phyloP scores from a whole-genome alignment of 2,113 vertebrate species.

The Protobothrops flavoviridis region DNA sequence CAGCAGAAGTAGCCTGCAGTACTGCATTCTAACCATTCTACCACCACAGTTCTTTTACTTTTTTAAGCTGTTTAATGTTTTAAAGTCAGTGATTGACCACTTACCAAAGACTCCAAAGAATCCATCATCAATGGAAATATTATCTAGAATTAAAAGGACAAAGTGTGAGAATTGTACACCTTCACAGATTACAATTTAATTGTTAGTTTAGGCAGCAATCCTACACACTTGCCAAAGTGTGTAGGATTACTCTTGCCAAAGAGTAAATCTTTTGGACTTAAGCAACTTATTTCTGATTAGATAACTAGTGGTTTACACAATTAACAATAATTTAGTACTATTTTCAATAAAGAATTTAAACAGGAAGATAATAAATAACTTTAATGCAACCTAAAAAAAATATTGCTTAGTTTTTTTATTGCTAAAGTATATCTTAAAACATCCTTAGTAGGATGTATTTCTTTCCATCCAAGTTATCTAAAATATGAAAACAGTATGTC shows the following conservation, averaged over 20 bases:
- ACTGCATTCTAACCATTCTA: too few species aligned
- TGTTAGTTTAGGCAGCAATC: slow-evolving; percentile 33
- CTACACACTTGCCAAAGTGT: not conserved
- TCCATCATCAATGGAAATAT: slow-evolving; percentile 80
- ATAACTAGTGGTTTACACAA: not conserved
- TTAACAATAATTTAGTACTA: slow-evolving; percentile 24
- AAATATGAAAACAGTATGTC: slow-evolving; percentile 23
- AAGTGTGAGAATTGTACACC: slow-evolving; percentile 55
- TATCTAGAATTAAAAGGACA: slow-evolving; percentile 77
- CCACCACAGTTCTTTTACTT: too few species aligned
- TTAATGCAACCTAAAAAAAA: slow-evolving; percentile 55
- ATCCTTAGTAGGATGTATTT: not conserved
- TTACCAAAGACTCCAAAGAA: slow-evolving; percentile 91
- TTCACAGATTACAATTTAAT: slow-evolving; percentile 25
- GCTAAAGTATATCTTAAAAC: slow-evolving; percentile 13
- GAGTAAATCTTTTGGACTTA: not conserved
- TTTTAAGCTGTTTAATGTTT: not conserved
- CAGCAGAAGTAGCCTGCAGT: too few species aligned
- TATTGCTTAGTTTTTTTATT: not conserved
- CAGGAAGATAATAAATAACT: slow-evolving; percentile 51
- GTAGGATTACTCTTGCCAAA: not conserved
- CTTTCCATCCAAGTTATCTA: slow-evolving; percentile 12
- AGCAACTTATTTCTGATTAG: not conserved
- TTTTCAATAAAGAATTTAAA: slow-evolving; percentile 45
- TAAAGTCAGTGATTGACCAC: slow-evolving; percentile 59